Evolutionary conservation across 1,140 invertebrate species (phyloP).

Genomic region (Drosophila tropicalis): DNA sequence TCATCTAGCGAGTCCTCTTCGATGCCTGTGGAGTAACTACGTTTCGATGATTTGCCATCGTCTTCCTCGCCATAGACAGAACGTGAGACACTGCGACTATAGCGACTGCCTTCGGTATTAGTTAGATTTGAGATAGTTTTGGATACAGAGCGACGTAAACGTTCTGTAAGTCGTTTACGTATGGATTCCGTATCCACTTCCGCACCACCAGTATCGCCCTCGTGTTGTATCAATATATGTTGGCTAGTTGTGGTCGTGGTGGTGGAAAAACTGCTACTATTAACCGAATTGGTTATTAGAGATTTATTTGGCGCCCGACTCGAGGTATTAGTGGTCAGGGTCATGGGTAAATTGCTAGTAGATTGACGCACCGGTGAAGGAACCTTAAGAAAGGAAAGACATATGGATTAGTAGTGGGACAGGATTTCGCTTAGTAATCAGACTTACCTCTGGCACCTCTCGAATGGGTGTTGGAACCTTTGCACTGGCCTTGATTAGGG

Average conservation of each 20-base stretch:
- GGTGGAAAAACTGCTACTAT: constrained; percentile 59
- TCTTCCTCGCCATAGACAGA: constrained; percentile 78
- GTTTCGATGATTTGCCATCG: constrained; percentile 72
- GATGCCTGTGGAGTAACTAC: constrained; percentile 83
- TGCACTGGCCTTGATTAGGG: constrained; percentile 33
- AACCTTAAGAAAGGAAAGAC: constrained; percentile 28
- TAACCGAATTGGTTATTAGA: constrained; percentile 62
- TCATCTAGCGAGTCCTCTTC: constrained; percentile 70
- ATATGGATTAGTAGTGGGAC: too few species aligned
- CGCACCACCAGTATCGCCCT: constrained; percentile 38
- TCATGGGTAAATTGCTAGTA: constrained; percentile 63
- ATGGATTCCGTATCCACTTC: constrained; percentile 64
- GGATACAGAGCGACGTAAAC: constrained; percentile 70
- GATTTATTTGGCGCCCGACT: constrained; percentile 57
- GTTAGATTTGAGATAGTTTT: constrained; percentile 65
- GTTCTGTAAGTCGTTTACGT: constrained; percentile 64
- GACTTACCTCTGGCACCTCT: constrained; percentile 57
- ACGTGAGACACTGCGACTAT: constrained; percentile 73
- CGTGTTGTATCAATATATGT: constrained; percentile 62
- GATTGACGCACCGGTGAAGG: constrained; percentile 44
- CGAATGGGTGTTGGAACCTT: constrained; percentile 65
- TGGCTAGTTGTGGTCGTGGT: constrained; percentile 57
- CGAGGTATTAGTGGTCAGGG: constrained; percentile 72
- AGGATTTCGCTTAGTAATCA: not conserved
- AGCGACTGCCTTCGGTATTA: constrained; percentile 67